Base-by-base conservation (phyloP, 2,888 invertebrate genomes). In the Agrotis puta region DNA sequence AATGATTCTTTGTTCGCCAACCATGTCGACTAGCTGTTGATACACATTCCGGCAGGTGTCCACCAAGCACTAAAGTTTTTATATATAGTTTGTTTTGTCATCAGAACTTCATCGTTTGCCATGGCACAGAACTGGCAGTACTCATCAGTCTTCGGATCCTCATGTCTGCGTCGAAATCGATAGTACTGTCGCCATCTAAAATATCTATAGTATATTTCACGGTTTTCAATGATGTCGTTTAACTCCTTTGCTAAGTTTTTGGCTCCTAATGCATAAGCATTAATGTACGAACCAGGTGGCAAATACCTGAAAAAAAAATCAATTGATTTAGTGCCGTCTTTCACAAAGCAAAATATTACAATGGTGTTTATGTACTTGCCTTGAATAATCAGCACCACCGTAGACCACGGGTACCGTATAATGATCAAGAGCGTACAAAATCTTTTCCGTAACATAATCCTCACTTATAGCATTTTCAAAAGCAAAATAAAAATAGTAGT, bases 341-440 rank as follows among this genome's bases (percentile, higher is more conserved):
- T 27, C 16, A 43, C 22, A 13, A 51, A 51, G 18, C 14, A 39
- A 39, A 33, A 3, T 20, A 5, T n/a, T 56, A 22, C 4, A 16
- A n/a, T n/a, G 3, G 16, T 53, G 11, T n/a, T 27, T 54, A 50
- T 69, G 24, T 70, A 70, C 61, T 82, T 78, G 93, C 95, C 93
- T 94, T 48, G 90, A 91, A 89, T 98, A 98, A 90, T 97, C 97
- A 63, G 96, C 97, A 56, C 97, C 97, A 2, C 97, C 97, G 92
- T 97, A 97, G 6, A 97, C 97, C 7, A 98, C 95, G 0, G 97
- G 97, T 18, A 98, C 94, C 1, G 97, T 95, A 85, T 97, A 94
- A 87, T 97, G 96, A 81, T 97, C 96, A n/a, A 96, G 88, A 48
- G 96, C 92, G 73, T 92, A 83, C 16, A 94, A 75, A 39, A 94